These are phyloP conservation scores for Orthosia cruda DNA, from an alignment of 2,888 invertebrate genomes.

Conservation along the genomic window DNA sequence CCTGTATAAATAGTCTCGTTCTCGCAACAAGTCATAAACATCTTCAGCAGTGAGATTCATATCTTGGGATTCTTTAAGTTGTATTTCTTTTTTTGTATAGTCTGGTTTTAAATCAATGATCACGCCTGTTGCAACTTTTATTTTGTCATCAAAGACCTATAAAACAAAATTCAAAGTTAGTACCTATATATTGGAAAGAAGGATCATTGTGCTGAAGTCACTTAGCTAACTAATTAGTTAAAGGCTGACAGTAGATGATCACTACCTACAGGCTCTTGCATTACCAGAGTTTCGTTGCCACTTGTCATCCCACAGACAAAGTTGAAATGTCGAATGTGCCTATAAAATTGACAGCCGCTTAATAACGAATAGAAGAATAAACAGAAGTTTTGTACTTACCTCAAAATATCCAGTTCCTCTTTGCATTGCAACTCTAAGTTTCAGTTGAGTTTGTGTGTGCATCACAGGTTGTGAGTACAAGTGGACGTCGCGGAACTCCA, in stretches of 20 bases:
- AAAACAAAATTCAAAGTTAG: neutral
- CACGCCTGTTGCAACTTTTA: slow-evolving; percentile 74
- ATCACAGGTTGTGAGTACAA: slow-evolving; percentile 91
- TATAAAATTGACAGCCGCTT: no score
- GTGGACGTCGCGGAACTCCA: slow-evolving; percentile 93
- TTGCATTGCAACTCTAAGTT: slow-evolving; percentile 91
- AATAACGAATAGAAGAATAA: no score
- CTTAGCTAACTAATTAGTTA: neutral
- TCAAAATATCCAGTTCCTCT: slow-evolving; percentile 92
- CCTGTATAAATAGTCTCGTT: slow-evolving; percentile 71
- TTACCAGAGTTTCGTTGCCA: no score
- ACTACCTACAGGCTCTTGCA: neutral
- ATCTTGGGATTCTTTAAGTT: slow-evolving; percentile 28
- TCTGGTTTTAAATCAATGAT: slow-evolving; percentile 36
- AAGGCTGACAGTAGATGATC: neutral
- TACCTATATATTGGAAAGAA: neutral
- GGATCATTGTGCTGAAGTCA: neutral
- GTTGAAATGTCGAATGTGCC: no score
- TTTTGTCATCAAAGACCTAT: slow-evolving; percentile 73
- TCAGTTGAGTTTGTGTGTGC: slow-evolving; percentile 88
- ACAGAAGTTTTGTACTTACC: slow-evolving; percentile 76
- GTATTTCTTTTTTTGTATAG: slow-evolving; percentile 7
- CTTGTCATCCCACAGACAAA: no score
- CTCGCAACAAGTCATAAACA: slow-evolving; percentile 70
- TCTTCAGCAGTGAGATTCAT: slow-evolving; percentile 68